phyloP scores from a whole-genome alignment of 1,140 invertebrate species.

The Orchestia grillus region DNA sequence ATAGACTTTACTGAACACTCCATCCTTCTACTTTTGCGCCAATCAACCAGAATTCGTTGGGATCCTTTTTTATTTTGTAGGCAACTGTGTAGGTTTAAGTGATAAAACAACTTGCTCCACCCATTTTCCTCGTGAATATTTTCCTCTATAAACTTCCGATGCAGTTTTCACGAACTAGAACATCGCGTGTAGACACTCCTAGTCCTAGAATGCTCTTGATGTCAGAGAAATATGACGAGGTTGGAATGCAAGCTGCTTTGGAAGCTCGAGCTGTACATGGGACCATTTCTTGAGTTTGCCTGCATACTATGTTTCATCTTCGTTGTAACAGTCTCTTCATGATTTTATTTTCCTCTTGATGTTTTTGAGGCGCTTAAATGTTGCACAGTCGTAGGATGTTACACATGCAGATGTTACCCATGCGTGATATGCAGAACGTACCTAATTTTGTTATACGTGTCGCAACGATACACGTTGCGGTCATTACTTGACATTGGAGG shows the following conservation, averaged over 20 bases:
- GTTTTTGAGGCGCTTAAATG: not conserved
- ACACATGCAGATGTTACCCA: not conserved
- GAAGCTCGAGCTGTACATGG: not conserved
- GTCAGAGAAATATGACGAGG: not conserved
- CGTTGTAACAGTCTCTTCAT: not conserved
- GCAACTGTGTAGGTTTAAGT: not conserved
- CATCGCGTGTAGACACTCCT: not conserved
- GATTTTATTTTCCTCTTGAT: not conserved
- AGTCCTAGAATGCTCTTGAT: not conserved
- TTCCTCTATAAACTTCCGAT: not conserved
- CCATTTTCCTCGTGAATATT: not conserved
- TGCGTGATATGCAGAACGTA: not conserved
- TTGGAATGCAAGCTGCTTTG: not conserved
- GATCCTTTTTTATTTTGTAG: not conserved
- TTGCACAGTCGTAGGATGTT: not conserved
- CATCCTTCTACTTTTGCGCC: not conserved
- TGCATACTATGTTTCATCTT: not conserved
- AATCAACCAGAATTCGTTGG: not conserved
- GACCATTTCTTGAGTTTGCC: not conserved
- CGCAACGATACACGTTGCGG: not conserved
- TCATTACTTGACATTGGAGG: too few relatives aligned
- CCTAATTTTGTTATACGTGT: not conserved
- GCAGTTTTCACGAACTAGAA: not conserved
- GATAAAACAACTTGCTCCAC: not conserved
- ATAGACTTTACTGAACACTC: conserved; percentile 76